Conservation (phyloP, 2,797 vertebrate species). For the Clarias platycephalus region DNA sequence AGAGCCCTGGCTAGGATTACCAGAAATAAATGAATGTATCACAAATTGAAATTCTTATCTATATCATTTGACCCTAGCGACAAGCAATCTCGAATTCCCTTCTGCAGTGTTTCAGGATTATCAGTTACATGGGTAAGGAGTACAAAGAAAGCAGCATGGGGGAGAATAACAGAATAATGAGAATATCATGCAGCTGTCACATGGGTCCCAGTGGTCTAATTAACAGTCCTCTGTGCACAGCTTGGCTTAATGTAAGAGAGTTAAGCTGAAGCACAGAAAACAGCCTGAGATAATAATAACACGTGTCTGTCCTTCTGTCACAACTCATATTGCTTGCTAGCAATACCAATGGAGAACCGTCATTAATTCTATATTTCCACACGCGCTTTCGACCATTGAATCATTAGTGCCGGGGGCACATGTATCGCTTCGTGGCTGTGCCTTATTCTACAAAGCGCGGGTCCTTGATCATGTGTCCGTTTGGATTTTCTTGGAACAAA, state of each 20-base stretch:
- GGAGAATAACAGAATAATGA: conserved; percentile 48
- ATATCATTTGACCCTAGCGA: background rate
- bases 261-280: conserved; percentile 41
- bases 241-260: conserved; percentile 49
- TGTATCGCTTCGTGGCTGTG: background rate
- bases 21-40: background rate
- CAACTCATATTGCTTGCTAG: conserved; percentile 29
- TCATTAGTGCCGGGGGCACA: conserved; percentile 23
- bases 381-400: conserved; percentile 22
- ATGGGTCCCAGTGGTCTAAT: conserved; percentile 52
- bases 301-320: conserved; percentile 43
- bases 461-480: conserved; percentile 24
- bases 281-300: conserved; percentile 44
- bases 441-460: conserved; percentile 7
- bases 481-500: conserved; percentile 22
- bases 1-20: background rate
- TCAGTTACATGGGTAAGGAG: conserved; percentile 26
- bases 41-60: background rate
- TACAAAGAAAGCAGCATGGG: conserved; percentile 36
- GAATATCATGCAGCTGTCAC: conserved; percentile 51
- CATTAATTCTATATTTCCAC: conserved; percentile 31
- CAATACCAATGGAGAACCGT: background rate
- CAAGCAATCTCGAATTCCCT: background rate
- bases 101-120: conserved; percentile 4
- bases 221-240: conserved; percentile 49